phyloP scores from a whole-genome alignment of 2,113 vertebrate species.

The Meles meles region DNA sequence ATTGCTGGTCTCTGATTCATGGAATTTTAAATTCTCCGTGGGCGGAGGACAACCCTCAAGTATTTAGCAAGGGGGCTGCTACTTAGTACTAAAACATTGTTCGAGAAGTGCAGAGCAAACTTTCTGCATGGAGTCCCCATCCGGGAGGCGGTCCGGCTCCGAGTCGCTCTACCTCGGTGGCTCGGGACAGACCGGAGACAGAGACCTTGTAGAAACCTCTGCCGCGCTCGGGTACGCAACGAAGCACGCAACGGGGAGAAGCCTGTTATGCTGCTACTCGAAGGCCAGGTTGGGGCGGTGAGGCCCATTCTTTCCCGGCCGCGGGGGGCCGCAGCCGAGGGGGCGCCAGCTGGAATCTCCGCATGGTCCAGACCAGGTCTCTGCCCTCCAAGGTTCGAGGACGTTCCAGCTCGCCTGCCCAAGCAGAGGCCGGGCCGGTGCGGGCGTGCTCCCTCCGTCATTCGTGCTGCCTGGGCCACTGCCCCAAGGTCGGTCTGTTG shows the following conservation, averaged over 20 bases:
- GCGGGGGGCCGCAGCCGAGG: not conserved
- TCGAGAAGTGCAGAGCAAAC: not conserved
- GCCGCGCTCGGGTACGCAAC: accelerated
- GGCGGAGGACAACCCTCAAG: not conserved
- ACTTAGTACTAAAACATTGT: not conserved
- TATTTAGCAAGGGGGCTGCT: not conserved
- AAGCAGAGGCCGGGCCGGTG: not conserved
- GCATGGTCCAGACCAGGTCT: too few species aligned
- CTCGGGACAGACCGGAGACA: not conserved
- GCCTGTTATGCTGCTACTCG: accelerated
- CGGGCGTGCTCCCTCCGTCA: accelerated
- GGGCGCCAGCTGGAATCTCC: not conserved
- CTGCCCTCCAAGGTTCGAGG: not conserved
- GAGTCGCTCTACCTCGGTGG: not conserved
- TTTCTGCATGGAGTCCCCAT: not conserved
- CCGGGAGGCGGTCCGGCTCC: not conserved
- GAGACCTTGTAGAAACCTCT: not conserved
- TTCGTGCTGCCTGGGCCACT: not conserved
- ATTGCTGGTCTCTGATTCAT: not conserved
- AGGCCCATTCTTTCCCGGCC: accelerated
- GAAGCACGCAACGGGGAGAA: too few species aligned
- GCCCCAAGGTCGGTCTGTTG: accelerated
- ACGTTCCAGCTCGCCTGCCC: not conserved
- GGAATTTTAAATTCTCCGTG: not conserved
- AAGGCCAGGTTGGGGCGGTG: accelerated